phyloP scores from a whole-genome alignment of 2,113 vertebrate species.

The Amblyornis subalaris region DNA sequence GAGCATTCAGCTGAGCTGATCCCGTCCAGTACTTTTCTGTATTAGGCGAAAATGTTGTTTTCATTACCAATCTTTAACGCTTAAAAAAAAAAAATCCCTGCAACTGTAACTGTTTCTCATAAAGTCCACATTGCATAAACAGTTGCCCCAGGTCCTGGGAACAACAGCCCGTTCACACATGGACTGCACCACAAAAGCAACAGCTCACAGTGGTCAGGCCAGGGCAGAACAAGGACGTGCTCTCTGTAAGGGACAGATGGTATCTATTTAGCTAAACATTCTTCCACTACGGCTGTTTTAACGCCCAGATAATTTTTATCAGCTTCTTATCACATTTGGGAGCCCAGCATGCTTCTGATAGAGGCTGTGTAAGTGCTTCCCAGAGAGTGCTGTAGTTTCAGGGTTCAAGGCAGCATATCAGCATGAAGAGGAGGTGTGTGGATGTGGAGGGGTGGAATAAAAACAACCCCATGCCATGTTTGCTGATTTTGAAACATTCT shows the following conservation, averaged over 20 bases:
- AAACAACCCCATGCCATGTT: conserved; percentile 44
- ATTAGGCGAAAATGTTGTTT: conserved; percentile 68
- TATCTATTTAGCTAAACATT: conserved; percentile 62
- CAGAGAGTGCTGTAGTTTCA: conserved; percentile 38
- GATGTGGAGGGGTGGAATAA: neutral
- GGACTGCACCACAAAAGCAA: neutral
- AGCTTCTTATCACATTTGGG: conserved; percentile 62
- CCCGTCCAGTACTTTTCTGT: conserved; percentile 64
- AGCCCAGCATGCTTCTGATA: conserved; percentile 47
- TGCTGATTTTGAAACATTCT: conserved; percentile 58
- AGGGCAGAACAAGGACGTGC: neutral
- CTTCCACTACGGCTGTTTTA: conserved; percentile 49
- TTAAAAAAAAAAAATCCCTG: neutral
- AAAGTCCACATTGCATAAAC: conserved; percentile 64
- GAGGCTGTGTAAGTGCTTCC: conserved; percentile 43
- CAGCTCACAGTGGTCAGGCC: conserved; percentile 11
- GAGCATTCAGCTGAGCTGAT: conserved; percentile 30
- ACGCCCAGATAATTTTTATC: conserved; percentile 54
- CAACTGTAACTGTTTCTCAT: conserved; percentile 61
- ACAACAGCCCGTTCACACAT: conserved; percentile 2
- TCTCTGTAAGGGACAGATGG: conserved; percentile 60
- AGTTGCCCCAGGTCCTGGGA: conserved; percentile 66
- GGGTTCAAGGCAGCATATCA: conserved; percentile 50
- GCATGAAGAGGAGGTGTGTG: conserved; percentile 47
- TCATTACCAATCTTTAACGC: conserved; percentile 56